Evolutionary conservation across 2,888 invertebrate species (phyloP).

Genomic region (Tridacna gigas): DNA sequence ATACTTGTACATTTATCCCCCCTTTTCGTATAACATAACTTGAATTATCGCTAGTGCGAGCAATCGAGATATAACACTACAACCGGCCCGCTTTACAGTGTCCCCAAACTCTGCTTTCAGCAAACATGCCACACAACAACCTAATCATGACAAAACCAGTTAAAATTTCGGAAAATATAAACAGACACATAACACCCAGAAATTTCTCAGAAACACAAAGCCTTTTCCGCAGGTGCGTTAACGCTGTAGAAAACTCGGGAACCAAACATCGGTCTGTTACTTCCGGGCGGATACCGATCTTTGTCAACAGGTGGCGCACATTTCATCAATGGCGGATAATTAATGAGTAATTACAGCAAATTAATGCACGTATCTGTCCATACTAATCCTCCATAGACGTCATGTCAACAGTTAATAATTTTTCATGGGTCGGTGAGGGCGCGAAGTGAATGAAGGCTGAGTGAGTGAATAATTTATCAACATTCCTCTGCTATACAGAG

Average conservation of each 20-base stretch:
- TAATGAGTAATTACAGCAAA: slow-evolving; percentile 50
- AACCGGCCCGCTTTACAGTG: no score
- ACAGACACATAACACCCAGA: not conserved
- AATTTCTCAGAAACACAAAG: not conserved
- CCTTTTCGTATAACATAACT: no score
- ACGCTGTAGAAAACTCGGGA: not conserved
- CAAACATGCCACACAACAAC: no score
- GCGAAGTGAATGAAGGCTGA: slow-evolving; percentile 11
- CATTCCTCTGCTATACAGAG: not conserved
- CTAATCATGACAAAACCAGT: not conserved
- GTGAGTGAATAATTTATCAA: slow-evolving; percentile 5
- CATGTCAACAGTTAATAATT: slow-evolving; percentile 40
- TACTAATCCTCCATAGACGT: slow-evolving; percentile 39
- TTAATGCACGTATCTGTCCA: slow-evolving; percentile 50
- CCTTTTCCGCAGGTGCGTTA: slow-evolving; percentile 6
- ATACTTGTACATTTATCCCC: no score
- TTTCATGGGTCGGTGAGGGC: slow-evolving; percentile 14
- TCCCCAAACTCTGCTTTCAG: no score
- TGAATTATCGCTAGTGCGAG: no score
- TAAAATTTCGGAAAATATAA: not conserved
- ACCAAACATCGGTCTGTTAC: slow-evolving; percentile 3
- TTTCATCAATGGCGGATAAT: slow-evolving; percentile 36
- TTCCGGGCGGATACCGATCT: slow-evolving; percentile 18
- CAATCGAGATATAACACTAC: no score
- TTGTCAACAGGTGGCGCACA: slow-evolving; percentile 53